A percentile compares a stretch with the other conserved stretches of the same genome.
Conservation (phyloP, 35 echinoderm and acorn worm genomes). For the Chiridota heheva region DNA sequence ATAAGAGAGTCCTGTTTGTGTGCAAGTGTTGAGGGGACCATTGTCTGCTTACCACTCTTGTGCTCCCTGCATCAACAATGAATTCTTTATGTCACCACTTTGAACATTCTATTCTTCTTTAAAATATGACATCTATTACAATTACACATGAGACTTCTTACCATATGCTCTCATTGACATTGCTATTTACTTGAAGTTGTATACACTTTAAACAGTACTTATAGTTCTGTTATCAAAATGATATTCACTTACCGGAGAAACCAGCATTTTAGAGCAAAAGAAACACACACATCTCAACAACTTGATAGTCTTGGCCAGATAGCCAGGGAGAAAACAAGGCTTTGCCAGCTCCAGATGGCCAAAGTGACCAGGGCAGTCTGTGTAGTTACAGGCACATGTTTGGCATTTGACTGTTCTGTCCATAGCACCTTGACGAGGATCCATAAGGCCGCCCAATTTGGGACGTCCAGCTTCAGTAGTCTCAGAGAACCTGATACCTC, state of each 20-base stretch:
- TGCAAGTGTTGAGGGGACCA: too few relatives aligned
- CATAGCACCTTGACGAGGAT: constrained; percentile 83
- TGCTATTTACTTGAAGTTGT: too few relatives aligned
- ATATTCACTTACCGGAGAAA: constrained; percentile 68
- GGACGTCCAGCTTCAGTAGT: constrained; percentile 82
- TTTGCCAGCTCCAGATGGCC: constrained; percentile 90
- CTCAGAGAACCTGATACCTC: constrained; percentile 81
- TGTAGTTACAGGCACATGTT: constrained; percentile 90
- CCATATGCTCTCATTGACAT: too few relatives aligned
- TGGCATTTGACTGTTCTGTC: constrained; percentile 85
- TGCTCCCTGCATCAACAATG: too few relatives aligned
- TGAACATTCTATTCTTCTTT: too few relatives aligned
- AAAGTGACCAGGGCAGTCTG: constrained; percentile 96
- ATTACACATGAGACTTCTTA: too few relatives aligned
- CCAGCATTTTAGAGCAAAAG: constrained; percentile 89
- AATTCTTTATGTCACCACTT: too few relatives aligned
- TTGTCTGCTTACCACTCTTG: too few relatives aligned
- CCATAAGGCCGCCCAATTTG: constrained; percentile 94
- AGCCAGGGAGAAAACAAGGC: constrained; percentile 84
- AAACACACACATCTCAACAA: constrained; percentile 87
- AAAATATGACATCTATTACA: too few relatives aligned
- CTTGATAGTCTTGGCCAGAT: constrained; percentile 81
- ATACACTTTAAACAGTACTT: too few relatives aligned
- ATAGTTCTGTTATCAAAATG: background rate
- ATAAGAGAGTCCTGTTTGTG: too few relatives aligned